Evolutionary conservation across 92 coral and sea anemone genomes (phyloP), one percentile per base, ranked within the genome.

Genomic region (Hydrozoanthus gracilis): DNA sequence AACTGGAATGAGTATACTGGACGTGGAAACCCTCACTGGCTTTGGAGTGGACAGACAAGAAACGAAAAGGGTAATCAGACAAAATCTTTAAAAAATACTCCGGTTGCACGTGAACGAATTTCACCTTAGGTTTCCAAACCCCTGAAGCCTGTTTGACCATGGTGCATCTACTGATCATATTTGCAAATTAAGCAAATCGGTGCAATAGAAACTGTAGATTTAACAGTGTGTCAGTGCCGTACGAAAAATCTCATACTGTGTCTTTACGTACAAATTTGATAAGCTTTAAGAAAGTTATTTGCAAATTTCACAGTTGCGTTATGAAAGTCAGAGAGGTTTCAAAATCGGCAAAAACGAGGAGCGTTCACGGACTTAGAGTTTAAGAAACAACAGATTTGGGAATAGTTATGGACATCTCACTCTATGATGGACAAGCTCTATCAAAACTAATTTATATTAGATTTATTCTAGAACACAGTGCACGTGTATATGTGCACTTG

Each of bases 1-100:
- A 9, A 91, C 88, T 13, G 95, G 98, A 14, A 96, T 96, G 98
- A 82, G 95, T 16, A 96, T 96, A 3, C 87, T 96, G 74, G 98
- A 96, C 69, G 92, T 96, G 83, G 98, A 98, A 12, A 85, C 94
- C 58, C 67, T 96, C 62, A 96, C 98, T 17, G 98, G 98, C 65
- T 95, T 91, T 83, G 66, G 47, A 69, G 92, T 87, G 27, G 92
- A 95, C 51, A 60, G 78, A 51, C 72, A 49, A 12, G 87, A 92
- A 49, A 68, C 90, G 74, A 70, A 70, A 47, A 74, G 87, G 91
- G 98, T 95, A 86, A 3, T 3, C 48, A 69, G 14, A n/a, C n/a
- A n/a, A n/a, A n/a, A n/a, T n/a, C n/a, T n/a, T n/a, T n/a, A n/a
- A n/a, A n/a, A 56, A 56, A 58, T 58, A 58, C 3, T 58, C 65